phyloP scores from a whole-genome alignment of 2,888 invertebrate species.

The Hirtodrosophila duncani region DNA sequence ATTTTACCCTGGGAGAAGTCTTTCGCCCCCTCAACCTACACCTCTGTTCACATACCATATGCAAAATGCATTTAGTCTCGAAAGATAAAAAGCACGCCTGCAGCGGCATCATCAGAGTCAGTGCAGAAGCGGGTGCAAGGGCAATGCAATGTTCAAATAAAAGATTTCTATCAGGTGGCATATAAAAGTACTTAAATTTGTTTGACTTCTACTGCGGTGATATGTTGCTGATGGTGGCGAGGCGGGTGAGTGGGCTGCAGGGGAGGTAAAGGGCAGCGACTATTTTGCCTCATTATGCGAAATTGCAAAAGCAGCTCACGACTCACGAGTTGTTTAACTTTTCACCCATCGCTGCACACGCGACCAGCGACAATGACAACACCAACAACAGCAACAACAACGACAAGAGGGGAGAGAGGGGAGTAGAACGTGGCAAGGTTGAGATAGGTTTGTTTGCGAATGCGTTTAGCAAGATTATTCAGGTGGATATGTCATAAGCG shows the following conservation, averaged over 20 bases:
- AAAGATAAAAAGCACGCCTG: constrained; percentile 57
- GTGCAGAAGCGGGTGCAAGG: constrained; percentile 4
- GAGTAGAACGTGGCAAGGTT: too few relatives aligned
- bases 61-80: constrained; percentile 61
- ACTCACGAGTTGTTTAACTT: constrained; percentile 30
- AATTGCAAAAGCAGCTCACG: constrained; percentile 36
- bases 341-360: constrained; percentile 32
- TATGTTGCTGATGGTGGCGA: constrained; percentile 28
- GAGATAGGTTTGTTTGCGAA: constrained; percentile 55
- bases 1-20: not conserved
- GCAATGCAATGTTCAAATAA: constrained; percentile 52
- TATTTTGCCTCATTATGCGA: constrained; percentile 39
- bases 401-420: too few relatives aligned
- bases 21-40: not conserved
- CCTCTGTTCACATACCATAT: constrained; percentile 23
- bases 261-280: constrained; percentile 1
- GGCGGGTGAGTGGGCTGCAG: not conserved
- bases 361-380: constrained; percentile 10
- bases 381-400: too few relatives aligned
- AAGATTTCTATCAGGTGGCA: constrained; percentile 70
- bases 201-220: constrained; percentile 53
- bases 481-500: constrained; percentile 11
- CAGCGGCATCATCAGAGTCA: constrained; percentile 32
- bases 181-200: constrained; percentile 71
- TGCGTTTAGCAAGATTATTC: constrained; percentile 54